Base-by-base conservation (phyloP, 1,140 invertebrate species). In the Papilio helenus region DNA sequence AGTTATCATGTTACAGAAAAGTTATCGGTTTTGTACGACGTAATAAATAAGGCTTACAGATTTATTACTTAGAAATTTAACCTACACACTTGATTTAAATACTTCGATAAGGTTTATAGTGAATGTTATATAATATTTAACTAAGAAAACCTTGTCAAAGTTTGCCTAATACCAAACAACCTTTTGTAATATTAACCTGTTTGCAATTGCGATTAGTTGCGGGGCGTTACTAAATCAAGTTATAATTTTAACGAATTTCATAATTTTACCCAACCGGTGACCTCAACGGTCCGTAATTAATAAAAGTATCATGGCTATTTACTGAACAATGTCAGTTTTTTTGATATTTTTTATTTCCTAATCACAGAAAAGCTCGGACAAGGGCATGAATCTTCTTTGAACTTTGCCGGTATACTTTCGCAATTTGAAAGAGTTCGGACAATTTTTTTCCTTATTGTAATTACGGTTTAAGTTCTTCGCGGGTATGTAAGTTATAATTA, bases 131-230 rank as follows among this genome's bases (percentile, higher is more conserved):
- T 68, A 68, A 68, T 68, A 68, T 68, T 68, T 68, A 68, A 68
- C 61, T 68, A 68, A 68, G 26, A 68, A 68, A 68, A 68, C 61
- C 61, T 68, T 68, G 26, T 68, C 23, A 68, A 29, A 29, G 61
- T 68, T 68, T 29, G 61, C 61, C 61, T 68, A 68, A 68, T 68
- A 68, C 61, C 26, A 18, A 68, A 68, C 23, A 68, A 68, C 61
- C 61, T 68, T 68, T 68, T 68, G 61, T 68, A 68, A 68, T 68
- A 68, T 68, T 68, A 68, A 68, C 61, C 61, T 68, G 61, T 68
- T 68, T 68, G 61, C 14, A 68, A 68, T 68, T 34, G 23, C 14
- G 61, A 68, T 68, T 68, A 68, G 61, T 68, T 68, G 61, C 61
- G 61, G 61, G 61, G 23, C 61, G 61, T 68, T 68, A 68, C 61